Conservation (phyloP, 2,113 vertebrate genomes). For the Cottus gobio region DNA sequence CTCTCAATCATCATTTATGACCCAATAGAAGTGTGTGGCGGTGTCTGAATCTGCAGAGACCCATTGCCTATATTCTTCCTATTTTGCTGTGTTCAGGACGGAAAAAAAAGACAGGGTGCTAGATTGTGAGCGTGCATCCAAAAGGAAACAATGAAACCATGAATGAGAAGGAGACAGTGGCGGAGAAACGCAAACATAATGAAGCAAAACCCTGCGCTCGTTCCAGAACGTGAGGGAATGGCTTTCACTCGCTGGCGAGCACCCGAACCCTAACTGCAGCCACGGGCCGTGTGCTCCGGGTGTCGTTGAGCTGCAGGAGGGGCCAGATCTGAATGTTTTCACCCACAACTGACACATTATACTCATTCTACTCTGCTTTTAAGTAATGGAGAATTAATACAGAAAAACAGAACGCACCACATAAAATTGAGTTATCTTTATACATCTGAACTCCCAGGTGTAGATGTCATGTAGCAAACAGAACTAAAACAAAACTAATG, state of each 20-base stretch:
- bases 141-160: not conserved
- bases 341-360: not conserved
- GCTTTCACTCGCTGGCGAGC: no score
- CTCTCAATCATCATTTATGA: not conserved
- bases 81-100: not conserved
- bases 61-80: not conserved
- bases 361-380: not conserved
- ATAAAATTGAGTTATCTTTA: not conserved
- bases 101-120: not conserved
- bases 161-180: not conserved
- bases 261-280: no score
- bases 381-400: not conserved
- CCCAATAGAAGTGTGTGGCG: not conserved
- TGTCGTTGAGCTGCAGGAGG: no score
- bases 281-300: no score
- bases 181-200: no score
- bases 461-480: not conserved
- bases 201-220: no score
- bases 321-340: no score
- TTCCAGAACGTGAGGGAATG: no score
- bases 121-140: not conserved
- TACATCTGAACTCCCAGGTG: not conserved
- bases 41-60: not conserved
- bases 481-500: not conserved
- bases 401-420: not conserved